A percentile compares a stretch with the other conserved stretches of the same genome.
These are phyloP conservation scores for Aulostomus chinensis DNA, from an alignment of 2,797 vertebrate genomes.

Conservation along the genomic window DNA sequence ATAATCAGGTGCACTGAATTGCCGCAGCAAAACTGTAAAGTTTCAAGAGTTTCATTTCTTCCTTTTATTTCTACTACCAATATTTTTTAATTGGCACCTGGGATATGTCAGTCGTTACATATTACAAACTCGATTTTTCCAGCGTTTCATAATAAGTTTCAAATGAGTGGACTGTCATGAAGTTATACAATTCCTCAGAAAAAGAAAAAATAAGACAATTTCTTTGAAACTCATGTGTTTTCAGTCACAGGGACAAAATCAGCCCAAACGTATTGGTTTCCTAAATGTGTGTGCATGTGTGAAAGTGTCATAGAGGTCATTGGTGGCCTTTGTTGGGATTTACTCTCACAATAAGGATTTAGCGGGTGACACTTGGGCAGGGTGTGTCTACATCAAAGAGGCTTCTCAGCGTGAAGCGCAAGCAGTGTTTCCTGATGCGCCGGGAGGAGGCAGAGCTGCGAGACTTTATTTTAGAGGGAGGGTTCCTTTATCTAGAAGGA, in stretches of 20 bases:
- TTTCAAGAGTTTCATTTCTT: too few relatives aligned
- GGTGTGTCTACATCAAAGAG: constrained; percentile 47
- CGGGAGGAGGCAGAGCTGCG: constrained; percentile 3
- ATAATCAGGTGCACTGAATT: neutral
- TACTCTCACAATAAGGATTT: constrained; percentile 49
- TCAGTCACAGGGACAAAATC: too few relatives aligned
- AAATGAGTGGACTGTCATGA: too few relatives aligned
- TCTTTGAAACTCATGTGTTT: too few relatives aligned
- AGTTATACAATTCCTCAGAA: too few relatives aligned
- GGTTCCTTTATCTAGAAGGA: too few relatives aligned
- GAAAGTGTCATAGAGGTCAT: constrained; percentile 14
- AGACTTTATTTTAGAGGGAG: neutral
- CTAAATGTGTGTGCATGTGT: constrained; percentile 1
- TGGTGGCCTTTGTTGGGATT: constrained; percentile 48
- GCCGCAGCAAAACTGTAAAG: neutral
- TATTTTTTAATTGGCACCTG: too few relatives aligned
- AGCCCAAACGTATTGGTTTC: neutral
- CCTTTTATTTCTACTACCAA: too few relatives aligned
- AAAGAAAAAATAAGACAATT: too few relatives aligned
- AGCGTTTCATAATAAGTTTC: too few relatives aligned
- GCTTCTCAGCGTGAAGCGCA: constrained; percentile 22
- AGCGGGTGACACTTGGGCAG: constrained; percentile 38
- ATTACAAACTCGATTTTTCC: too few relatives aligned
- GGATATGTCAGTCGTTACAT: too few relatives aligned
- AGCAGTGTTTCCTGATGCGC: neutral